A percentile compares a stretch with the other conserved stretches of the same genome.
phyloP scores from a whole-genome alignment of 2,888 invertebrate species.

The Drosophila neonasuta region DNA sequence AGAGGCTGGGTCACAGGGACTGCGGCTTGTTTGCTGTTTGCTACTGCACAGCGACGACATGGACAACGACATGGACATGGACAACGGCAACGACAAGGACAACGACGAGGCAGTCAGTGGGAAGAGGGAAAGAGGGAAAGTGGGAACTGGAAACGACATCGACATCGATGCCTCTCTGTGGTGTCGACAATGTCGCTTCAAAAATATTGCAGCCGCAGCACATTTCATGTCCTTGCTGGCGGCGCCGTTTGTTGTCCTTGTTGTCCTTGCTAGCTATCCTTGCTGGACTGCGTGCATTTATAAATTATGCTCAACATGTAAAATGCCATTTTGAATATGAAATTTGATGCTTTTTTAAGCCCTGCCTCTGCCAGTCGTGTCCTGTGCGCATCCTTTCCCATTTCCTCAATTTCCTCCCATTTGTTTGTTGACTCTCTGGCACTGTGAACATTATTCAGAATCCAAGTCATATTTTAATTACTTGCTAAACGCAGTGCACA shows the following conservation, averaged over 20 bases:
- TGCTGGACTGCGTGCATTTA: slow-evolving; percentile 73
- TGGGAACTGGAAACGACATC: slow-evolving; percentile 3
- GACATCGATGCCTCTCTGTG: slow-evolving; percentile 56
- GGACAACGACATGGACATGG: slow-evolving; percentile 48
- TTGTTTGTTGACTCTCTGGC: slow-evolving; percentile 21
- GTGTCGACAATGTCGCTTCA: slow-evolving; percentile 77
- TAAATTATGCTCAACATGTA: slow-evolving; percentile 82
- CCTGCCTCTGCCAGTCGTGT: slow-evolving; percentile 33
- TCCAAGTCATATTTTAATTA: slow-evolving; percentile 64
- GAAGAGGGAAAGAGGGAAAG: neutral
- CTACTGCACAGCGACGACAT: slow-evolving; percentile 62
- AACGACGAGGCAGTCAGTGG: slow-evolving; percentile 7
- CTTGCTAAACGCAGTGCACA: slow-evolving; percentile 67
- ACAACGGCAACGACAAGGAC: slow-evolving; percentile 40
- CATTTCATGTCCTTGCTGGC: slow-evolving; percentile 61
- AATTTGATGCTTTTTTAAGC: slow-evolving; percentile 82
- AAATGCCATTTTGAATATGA: slow-evolving; percentile 82
- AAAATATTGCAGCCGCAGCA: slow-evolving; percentile 75
- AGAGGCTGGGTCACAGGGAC: slow-evolving; percentile 30
- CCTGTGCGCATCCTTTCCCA: neutral
- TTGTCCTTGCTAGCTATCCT: slow-evolving; percentile 13
- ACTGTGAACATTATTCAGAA: slow-evolving; percentile 49
- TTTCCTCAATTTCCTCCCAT: slow-evolving; percentile 10
- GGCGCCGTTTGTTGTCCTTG: slow-evolving; percentile 36
- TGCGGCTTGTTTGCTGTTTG: slow-evolving; percentile 75